Base-by-base conservation (phyloP, 2,797 vertebrate genomes). In the Alfaro cultratus region DNA sequence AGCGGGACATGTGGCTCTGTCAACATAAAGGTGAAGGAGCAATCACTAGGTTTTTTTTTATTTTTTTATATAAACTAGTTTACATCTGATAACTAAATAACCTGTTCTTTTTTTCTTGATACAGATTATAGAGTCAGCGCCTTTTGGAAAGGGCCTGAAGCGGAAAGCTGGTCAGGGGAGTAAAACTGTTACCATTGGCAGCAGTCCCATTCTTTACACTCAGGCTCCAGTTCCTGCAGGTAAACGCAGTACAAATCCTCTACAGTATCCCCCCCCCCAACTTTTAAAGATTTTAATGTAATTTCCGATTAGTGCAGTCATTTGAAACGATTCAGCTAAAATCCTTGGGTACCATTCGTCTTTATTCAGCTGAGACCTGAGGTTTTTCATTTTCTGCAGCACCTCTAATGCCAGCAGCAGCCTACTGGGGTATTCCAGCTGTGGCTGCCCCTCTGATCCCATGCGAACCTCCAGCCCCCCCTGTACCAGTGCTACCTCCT, bases 161-260 rank as follows among this genome's bases (percentile, higher is more conserved):
- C 96, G 98, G 74, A 99, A 99, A 93, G 91, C 95, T 0, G 93
- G 94, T 26, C 94, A 96, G 68, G 79, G 96, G 81, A 96, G 94
- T 90, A 96, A 97, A 79, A 80, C 96, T 0, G 96, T 97, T 71
- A 98, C 97, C 51, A 99, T 99, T 21, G 98, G 98, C 76, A 99
- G 98, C 90, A 98, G 96, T 88, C 95, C 98, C 0, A 98, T 99
- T 81, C 95, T 99, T 60, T 99, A 99, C 90, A 97, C 96, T 76
- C 98, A 99, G 73, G 83, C 97, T 57, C 75, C 96, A 71, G 80
- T 95, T 74, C 92, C 86, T 53, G 77, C 97, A 91, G 93, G 97
- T 98, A 90, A 85, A 79, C 18, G 8, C 2, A 36, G 12, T 34
- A n/a, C 31, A 45, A 21, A 53, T 26, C 29, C 53, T 76, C 43